These are phyloP conservation scores for Taphrorychus bicolor DNA, from an alignment of 2,888 invertebrate species.

Conservation along the genomic window DNA sequence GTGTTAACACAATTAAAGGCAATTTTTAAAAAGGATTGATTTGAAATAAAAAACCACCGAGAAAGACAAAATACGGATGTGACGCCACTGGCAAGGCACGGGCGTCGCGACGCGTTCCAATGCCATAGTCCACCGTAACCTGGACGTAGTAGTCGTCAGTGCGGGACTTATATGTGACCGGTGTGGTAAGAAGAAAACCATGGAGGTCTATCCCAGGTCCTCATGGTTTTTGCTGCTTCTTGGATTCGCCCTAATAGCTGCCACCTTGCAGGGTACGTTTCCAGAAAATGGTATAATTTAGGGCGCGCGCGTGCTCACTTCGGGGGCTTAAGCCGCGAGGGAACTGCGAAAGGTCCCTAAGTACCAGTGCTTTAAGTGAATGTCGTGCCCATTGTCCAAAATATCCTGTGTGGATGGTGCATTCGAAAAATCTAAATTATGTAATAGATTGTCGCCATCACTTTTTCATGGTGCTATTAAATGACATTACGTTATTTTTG, in stretches of 20 bases:
- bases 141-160: constrained; percentile 55
- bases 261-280: constrained; percentile 65
- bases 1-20: too few species aligned
- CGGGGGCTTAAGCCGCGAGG: constrained; percentile 16
- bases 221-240: constrained; percentile 64
- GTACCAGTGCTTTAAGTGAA: constrained; percentile 33
- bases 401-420: constrained; percentile 25
- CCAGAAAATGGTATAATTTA: constrained; percentile 29
- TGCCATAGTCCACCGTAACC: constrained; percentile 54
- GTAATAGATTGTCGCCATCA: constrained; percentile 51
- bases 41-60: not conserved
- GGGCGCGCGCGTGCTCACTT: constrained; percentile 19
- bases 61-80: constrained; percentile 14
- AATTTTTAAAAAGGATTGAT: too few species aligned
- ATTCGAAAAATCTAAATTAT: constrained; percentile 45
- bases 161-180: constrained; percentile 60
- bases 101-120: constrained; percentile 54
- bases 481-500: constrained; percentile 55
- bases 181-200: constrained; percentile 61
- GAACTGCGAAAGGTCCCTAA: constrained; percentile 15
- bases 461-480: constrained; percentile 48
- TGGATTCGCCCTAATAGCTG: constrained; percentile 64
- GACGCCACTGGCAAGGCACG: constrained; percentile 51
- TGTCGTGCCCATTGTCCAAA: constrained; percentile 16
- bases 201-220: constrained; percentile 66